Base-by-base conservation (phyloP, 2,797 vertebrate species). In the Geotrypetes seraphini region DNA sequence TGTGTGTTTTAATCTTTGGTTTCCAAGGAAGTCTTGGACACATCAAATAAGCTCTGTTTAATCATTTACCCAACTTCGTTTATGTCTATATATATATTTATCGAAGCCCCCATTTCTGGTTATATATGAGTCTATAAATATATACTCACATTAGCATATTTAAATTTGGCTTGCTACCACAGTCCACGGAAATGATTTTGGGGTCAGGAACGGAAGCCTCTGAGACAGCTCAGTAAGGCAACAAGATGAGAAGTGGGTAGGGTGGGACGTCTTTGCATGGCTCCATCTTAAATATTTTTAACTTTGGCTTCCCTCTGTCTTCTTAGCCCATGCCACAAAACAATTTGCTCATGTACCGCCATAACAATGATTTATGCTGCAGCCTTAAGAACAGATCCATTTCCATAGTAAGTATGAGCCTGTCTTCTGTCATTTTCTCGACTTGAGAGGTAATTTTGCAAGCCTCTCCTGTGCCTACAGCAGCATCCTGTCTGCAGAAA, bases 11-110 rank as follows among this genome's bases (percentile, higher is more conserved):
- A 52, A 51, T 51, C 49, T 69, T 48, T 41, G 30, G 53, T 54
- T 69, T 61, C 25, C 47, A 25, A 30, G 47, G 26, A 12, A 49
- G 31, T 63, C 57, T 43, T 50, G 57, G 50, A 37, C 40, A 53
- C 57, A 57, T 65, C 63, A 54, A 40, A 47, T 35, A 53, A 36
- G 0, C 25, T 28, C 57, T 44, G 52, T 52, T 59, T 57, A 63
- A 60, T 57, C 38, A 53, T 54, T 69, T 66, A 25, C 57, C 62
- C 66, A 40, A 54, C 54, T 61, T n/a, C n/a, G n/a, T n/a, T n/a
- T n/a, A n/a, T n/a, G n/a, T n/a, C n/a, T n/a, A n/a, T n/a, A n/a
- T n/a, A n/a, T n/a, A n/a, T 54, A 33, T 19, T 18, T 42, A 19
- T 38, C 33, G 47, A 50, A 31, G 36, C 31, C 56, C 22, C 31